phyloP scores from a whole-genome alignment of 2,888 invertebrate species.

The Panopea generosa region DNA sequence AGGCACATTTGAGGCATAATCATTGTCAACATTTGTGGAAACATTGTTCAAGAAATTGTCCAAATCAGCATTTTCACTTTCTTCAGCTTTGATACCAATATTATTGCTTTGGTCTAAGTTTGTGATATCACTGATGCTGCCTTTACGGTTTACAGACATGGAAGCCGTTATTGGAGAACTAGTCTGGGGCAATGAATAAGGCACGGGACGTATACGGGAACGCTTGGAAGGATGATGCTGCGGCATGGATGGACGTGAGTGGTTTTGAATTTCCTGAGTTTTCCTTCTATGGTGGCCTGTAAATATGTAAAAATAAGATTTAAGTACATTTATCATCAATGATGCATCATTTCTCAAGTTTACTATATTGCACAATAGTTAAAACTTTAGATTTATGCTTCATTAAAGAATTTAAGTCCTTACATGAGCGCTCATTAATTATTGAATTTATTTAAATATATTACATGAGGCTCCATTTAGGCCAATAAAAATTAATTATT shows the following conservation, averaged over 20 bases:
- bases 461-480: too few species aligned
- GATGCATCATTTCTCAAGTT: too few species aligned
- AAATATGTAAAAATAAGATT: not conserved
- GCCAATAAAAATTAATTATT: too few species aligned
- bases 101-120: not conserved
- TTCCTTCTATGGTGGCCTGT: constrained; percentile 13
- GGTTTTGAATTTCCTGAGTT: not conserved
- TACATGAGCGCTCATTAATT: too few species aligned
- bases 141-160: not conserved
- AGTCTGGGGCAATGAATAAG: constrained; percentile 1
- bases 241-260: too few species aligned
- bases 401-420: too few species aligned
- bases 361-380: too few species aligned
- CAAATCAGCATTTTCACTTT: not conserved
- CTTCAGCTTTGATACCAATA: constrained; percentile 13
- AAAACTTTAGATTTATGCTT: too few species aligned
- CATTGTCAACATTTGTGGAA: not conserved
- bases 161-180: not conserved
- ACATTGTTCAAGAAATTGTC: constrained; percentile 35
- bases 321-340: too few species aligned
- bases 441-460: too few species aligned
- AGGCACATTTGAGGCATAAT: not conserved
- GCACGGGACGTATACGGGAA: constrained; percentile 12
- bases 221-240: not conserved
- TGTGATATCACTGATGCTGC: not conserved